Evolutionary conservation across 2,113 vertebrate genomes (phyloP), one percentile per base, ranked within the genome.

Genomic region (Ammodytes marinus): DNA sequence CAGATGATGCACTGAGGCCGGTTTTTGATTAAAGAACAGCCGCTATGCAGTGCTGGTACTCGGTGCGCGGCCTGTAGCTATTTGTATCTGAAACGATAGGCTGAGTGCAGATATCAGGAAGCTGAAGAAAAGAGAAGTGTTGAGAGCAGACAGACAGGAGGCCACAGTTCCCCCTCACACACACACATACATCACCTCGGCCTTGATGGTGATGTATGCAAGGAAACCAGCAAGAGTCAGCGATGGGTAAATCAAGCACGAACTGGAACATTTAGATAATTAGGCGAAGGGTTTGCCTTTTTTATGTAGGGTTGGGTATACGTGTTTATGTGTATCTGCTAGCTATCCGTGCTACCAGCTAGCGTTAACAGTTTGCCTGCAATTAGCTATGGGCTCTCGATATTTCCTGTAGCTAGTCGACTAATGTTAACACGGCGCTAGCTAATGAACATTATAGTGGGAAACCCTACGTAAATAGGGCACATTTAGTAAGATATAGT

Each of bases 201-300:
- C 97, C 97, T 99, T 99, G 97, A 99, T 98, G 98, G 98, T 99
- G 97, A 99, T 98, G 98, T 97, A 98, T 98, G 97, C 97, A 96
- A 98, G 97, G 97, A 99, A 99, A 97, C 97, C 97, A 96, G 90
- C 97, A 95, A 98, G 97, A 97, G 97, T 97, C 96, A 97, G 96
- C 97, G 98, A 99, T 99, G 98, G 97, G 98, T 99, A 98, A 98
- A 95, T 78, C 19, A 75, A 70, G n/a, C 57, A 47, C 27, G 15
- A 35, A n/a, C 0, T 15, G 27, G 11, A n/a, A 72, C 6, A 1
- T 79, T 59, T 66, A 27, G 69, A 63, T 67, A 63, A 55, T 40
- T 37, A n/a, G 0, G 8, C 10, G 0, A 3, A 4, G 1, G 10
- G 35, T 27, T 68, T 43, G 35, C 1, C 2, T 4, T 13, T 60